Base-by-base conservation (phyloP, 2,113 vertebrate genomes). In the Grus americana region DNA sequence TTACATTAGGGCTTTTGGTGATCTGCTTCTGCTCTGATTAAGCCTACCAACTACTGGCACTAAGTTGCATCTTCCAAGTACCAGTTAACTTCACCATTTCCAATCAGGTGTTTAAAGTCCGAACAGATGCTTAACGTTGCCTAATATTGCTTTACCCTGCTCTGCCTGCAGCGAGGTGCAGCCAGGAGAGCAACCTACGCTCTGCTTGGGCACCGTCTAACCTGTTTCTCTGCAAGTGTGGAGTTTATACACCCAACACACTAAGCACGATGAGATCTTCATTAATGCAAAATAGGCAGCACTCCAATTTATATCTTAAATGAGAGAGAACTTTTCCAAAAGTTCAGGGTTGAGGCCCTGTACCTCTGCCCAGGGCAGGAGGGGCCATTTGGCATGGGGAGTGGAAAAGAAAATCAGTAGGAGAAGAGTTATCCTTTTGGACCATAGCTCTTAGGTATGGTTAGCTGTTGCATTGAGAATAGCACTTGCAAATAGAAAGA, bases 171-270 rank as follows among this genome's bases (percentile, higher is more conserved):
- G 8, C 0, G 0, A 84, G 46, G 42, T 61, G 34, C 58, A 57
- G 66, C 70, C 58, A 57, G 38, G 30, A 73, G 32, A 46, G 50
- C 2, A 0, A 24, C 12, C 0, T 65, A 10, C 0, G 0, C 10
- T 83, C 30, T 80, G 34, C 50, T 54, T 73, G 38, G 62, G 30
- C 71, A 63, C 71, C 2, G 0, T 68, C 65, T 86, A 27, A 75
- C 47, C 47, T 2, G 1, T 63, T 59, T 61, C 27, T 52, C 44
- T 59, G 14, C 57, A 75, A 44, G 18, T 21, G 27, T 70, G 47
- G 55, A 46, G 44, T 62, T 67, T 71, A 55, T 27, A 59, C 32
- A 80, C 49, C 16, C 24, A 61, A 66, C 68, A 79, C 10, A 21
- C 21, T 72, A 76, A 40, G 9, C 15, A 11, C 10, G 15, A 38